Base-by-base conservation (phyloP, 2,797 vertebrate genomes). In the Leuciscus waleckii region DNA sequence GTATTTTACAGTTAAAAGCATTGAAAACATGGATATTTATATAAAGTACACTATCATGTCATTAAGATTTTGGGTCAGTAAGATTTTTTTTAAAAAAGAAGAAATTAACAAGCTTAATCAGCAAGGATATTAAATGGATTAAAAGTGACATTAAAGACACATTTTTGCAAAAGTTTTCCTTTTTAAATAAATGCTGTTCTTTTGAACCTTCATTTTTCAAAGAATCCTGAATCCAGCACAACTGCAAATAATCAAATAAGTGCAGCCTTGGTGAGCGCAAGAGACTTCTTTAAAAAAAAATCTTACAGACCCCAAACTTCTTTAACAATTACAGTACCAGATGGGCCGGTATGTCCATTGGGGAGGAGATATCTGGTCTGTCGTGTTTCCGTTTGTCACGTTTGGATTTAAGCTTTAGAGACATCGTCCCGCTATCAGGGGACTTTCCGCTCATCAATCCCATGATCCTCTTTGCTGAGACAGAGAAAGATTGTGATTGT, bases 381-480 rank as follows among this genome's bases (percentile, higher is more conserved):
- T 91, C 93, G 2, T 93, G 91, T 58, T 94, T 94, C 83, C 79
- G 90, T 86, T 94, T 95, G 84, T 70, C 89, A 83, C 90, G 94
- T 89, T 92, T 93, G 9, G 82, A 83, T 23, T 85, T 91, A 14
- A 65, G 77, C 85, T 86, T 93, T 49, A 92, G 84, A 13, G 93
- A 91, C 1, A 90, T 81, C 35, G 91, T 61, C 10, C 89, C 65
- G 0, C 90, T 78, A 19, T 90, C 82, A 7, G 94, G 92, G 1
- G 74, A 32, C 2, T 91, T 92, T 4, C 94, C 90, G 49, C 94
- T 94, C 88, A 95, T 91, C 84, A 96, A 88, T 86, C 94, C 90
- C 93, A 96, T 95, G 91, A 96, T 93, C 93, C 94, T 95, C 92
- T 96, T 96, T 70, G 95, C 95, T 96, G 58, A 35, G 29, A 83